Conservation (phyloP, 2,888 invertebrate species). For the Bellardia pandia region DNA sequence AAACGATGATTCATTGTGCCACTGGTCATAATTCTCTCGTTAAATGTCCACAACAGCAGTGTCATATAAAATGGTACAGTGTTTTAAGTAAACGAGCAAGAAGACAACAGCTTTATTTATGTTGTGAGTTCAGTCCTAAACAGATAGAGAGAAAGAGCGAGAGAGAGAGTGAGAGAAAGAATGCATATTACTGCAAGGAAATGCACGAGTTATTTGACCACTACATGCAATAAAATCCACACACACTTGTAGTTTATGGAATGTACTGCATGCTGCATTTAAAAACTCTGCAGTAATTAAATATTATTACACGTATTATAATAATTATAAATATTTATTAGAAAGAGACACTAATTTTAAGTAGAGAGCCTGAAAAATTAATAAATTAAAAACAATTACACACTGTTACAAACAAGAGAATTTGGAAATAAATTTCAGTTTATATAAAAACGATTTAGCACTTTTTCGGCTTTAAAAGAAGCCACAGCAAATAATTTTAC, state of each 20-base stretch:
- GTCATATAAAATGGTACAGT: conserved; percentile 51
- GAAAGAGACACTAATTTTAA: not conserved
- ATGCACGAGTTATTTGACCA: conserved; percentile 47
- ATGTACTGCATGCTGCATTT: conserved; percentile 23
- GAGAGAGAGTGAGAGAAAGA: too few relatives aligned
- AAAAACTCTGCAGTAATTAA: conserved; percentile 47
- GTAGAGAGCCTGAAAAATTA: too few relatives aligned
- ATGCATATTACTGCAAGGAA: not conserved
- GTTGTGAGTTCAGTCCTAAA: conserved; percentile 26
- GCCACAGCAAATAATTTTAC: too few relatives aligned
- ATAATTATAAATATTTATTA: not conserved
- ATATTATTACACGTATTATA: conserved; percentile 10
- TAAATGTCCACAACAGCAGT: conserved; percentile 70
- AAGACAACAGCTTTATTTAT: conserved; percentile 52
- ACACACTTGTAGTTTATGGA: not conserved
- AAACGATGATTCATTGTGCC: conserved; percentile 50
- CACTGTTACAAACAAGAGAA: too few relatives aligned
- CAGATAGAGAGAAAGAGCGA: not conserved
- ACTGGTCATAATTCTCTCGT: conserved; percentile 71
- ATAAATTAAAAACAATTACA: too few relatives aligned
- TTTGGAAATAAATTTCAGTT: too few relatives aligned
- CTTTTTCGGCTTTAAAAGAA: too few relatives aligned
- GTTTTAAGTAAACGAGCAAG: not conserved
- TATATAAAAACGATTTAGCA: too few relatives aligned
- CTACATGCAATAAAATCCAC: conserved; percentile 42